Evolutionary conservation across 2,888 invertebrate genomes (phyloP).

Genomic region (Trichogramma dendrolimi): DNA sequence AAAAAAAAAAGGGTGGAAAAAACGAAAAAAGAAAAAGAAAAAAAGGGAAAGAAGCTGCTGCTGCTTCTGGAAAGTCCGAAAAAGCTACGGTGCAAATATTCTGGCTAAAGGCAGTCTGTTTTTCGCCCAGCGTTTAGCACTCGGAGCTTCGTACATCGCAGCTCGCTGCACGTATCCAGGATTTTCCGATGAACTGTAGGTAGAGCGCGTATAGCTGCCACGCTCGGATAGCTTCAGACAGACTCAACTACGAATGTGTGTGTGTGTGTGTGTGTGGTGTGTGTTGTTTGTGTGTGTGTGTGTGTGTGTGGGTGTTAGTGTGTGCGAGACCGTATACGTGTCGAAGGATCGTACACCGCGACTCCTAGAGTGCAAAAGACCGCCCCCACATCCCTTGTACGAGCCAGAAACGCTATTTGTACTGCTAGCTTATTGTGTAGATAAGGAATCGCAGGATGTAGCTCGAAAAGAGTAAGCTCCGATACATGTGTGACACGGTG

Average conservation of each 20-base stretch:
- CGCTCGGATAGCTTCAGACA: not conserved
- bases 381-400: no score
- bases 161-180: constrained; percentile 10
- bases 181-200: constrained; percentile 21
- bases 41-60: not conserved
- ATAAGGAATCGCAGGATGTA: constrained; percentile 5
- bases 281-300: constrained; percentile 1
- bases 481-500: constrained; percentile 5
- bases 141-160: not conserved
- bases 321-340: not conserved
- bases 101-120: not conserved
- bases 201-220: not conserved
- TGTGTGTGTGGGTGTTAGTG: not conserved
- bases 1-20: not conserved
- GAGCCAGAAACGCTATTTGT: not conserved
- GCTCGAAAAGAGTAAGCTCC: not conserved
- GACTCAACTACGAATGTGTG: not conserved
- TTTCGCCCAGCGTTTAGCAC: not conserved
- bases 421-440: not conserved
- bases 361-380: no score
- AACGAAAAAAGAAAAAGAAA: not conserved
- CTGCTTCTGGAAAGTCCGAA: not conserved
- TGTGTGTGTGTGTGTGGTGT: not conserved
- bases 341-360: no score
- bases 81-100: not conserved